A percentile compares a stretch with the other conserved stretches of the same genome.
These are phyloP conservation scores for Apamea monoglypha DNA, from an alignment of 2,888 invertebrate species.

Conservation along the genomic window DNA sequence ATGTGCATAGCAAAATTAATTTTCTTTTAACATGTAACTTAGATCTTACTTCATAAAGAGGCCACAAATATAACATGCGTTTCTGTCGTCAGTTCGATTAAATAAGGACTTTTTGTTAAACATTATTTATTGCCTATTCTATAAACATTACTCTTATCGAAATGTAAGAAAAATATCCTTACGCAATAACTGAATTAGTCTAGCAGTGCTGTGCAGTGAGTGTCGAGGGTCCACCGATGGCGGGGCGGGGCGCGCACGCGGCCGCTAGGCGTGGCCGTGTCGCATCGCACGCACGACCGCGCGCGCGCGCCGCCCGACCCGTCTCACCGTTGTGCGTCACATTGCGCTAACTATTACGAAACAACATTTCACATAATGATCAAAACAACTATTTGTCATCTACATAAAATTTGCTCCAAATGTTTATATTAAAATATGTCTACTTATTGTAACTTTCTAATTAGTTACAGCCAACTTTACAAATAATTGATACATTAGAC, in stretches of 20 bases:
- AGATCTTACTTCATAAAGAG: conserved; percentile 90
- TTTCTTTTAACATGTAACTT: conserved; percentile 90
- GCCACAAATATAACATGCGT: conserved; percentile 91
- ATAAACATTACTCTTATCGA: conserved; percentile 88
- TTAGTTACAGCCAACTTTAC: conserved; percentile 91
- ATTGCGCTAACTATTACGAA: conserved; percentile 86
- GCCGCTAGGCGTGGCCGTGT: not conserved
- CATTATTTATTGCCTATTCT: conserved; percentile 89
- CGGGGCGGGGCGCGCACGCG: conserved; percentile 60
- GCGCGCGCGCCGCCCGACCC: conserved; percentile 67
- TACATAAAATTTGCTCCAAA: conserved; percentile 90
- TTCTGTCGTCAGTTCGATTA: conserved; percentile 90
- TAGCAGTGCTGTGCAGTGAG: conserved; percentile 89
- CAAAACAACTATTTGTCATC: conserved; percentile 90
- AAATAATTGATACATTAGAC: conserved; percentile 91
- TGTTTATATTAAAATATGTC: conserved; percentile 90
- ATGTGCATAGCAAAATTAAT: conserved; percentile 91
- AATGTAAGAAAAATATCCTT: conserved; percentile 90
- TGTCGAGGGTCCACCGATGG: conserved; percentile 78
- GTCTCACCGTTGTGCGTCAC: conserved; percentile 87
- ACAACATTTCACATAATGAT: conserved; percentile 90
- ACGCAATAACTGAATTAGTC: conserved; percentile 89
- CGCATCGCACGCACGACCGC: conserved; percentile 26
- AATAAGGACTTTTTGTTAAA: conserved; percentile 90
- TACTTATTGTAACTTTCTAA: conserved; percentile 90